These are phyloP conservation scores for Protobothrops mucrosquamatus DNA, from an alignment of 2,113 vertebrate genomes.

Conservation along the genomic window DNA sequence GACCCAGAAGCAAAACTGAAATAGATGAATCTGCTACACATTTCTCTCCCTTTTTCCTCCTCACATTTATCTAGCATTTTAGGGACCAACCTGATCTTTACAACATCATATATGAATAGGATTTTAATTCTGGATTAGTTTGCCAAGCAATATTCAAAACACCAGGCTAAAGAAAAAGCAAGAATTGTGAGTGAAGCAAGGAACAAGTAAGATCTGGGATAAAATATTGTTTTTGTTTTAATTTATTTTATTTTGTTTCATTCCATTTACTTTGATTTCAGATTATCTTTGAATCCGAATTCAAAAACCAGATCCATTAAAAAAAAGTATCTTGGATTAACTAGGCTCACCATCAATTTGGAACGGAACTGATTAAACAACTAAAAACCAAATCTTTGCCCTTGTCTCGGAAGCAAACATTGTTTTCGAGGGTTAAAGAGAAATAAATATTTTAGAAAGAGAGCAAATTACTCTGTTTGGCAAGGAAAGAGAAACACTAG, in stretches of 20 bases:
- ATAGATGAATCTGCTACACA: background rate
- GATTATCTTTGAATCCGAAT: background rate
- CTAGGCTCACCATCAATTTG: background rate
- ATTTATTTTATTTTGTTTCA: background rate
- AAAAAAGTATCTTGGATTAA: background rate
- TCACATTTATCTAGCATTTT: background rate
- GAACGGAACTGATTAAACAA: background rate
- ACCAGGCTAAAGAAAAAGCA: background rate
- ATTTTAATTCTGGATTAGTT: background rate
- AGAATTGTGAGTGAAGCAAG: background rate
- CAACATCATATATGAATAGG: background rate
- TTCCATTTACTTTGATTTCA: background rate
- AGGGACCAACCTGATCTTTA: background rate
- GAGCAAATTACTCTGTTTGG: background rate
- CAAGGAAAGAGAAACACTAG: background rate
- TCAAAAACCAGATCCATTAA: background rate
- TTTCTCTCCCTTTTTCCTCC: background rate
- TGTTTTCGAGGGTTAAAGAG: slow-evolving; percentile 1
- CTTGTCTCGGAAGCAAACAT: background rate
- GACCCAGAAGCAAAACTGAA: background rate
- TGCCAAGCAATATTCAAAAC: background rate
- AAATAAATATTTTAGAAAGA: slow-evolving; percentile 4
- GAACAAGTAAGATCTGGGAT: background rate
- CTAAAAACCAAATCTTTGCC: background rate
- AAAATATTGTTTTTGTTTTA: background rate